Conservation (phyloP, 2,888 invertebrate genomes). For the Vanessa cardui region DNA sequence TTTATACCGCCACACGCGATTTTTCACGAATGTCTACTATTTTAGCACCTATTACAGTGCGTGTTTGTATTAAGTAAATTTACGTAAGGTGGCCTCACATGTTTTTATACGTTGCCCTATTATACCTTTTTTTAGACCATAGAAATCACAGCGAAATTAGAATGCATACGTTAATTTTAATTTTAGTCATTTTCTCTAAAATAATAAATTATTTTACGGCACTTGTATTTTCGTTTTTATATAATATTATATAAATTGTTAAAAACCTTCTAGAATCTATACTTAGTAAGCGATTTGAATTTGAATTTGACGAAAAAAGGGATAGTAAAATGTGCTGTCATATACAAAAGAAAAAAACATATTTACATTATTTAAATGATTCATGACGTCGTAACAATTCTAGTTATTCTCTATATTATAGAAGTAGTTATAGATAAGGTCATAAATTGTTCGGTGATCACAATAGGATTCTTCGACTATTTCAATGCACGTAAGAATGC, state of each 20-base stretch:
- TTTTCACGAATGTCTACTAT: constrained; percentile 66
- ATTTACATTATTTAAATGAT: constrained; percentile 32
- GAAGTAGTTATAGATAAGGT: constrained; percentile 56
- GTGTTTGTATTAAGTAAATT: constrained; percentile 11
- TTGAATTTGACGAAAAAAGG: no score
- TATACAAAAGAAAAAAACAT: background rate
- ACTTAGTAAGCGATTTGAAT: no score
- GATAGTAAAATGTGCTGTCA: no score
- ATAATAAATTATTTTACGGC: no score
- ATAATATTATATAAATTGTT: no score
- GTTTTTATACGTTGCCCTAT: constrained; percentile 14
- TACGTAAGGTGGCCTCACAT: constrained; percentile 10
- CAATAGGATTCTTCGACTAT: constrained; percentile 74
- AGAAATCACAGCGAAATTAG: background rate
- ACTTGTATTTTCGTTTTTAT: no score
- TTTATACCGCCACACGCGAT: constrained; percentile 65
- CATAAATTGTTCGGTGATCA: constrained; percentile 69
- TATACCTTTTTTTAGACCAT: constrained; percentile 2
- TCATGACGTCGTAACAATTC: constrained; percentile 43
- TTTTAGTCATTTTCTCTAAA: no score
- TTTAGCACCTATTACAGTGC: constrained; percentile 54
- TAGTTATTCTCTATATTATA: constrained; percentile 53
- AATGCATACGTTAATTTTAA: background rate
- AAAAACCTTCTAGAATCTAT: no score
- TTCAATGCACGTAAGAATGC: constrained; percentile 60